A percentile compares a stretch with the other conserved stretches of the same genome.
Evolutionary conservation across 2,113 vertebrate species (phyloP).

Genomic region (Todiramphus chloris): DNA sequence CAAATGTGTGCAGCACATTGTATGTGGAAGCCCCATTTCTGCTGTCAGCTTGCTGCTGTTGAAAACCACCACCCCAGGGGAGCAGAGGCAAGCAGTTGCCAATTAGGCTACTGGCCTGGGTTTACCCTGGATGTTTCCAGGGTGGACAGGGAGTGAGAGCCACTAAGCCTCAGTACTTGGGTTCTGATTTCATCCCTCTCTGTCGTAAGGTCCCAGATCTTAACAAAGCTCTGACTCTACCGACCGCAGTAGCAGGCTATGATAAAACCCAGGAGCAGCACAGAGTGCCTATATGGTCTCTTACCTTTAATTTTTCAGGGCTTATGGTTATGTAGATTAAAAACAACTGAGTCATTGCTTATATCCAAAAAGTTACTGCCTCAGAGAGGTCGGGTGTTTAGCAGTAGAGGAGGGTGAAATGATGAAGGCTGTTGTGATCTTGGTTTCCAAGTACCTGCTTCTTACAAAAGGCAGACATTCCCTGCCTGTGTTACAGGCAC

Average conservation of each 20-base stretch:
- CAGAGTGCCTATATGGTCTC: not conserved
- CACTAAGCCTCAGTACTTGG: not conserved
- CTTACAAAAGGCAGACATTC: not conserved
- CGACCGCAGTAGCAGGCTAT: accelerated
- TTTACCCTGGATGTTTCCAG: accelerated
- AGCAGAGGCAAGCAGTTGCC: not conserved
- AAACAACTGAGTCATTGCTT: not conserved
- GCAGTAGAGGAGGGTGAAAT: not conserved
- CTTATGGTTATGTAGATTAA: not conserved
- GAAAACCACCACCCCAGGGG: not conserved
- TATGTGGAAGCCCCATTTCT: not conserved
- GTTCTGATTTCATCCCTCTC: not conserved
- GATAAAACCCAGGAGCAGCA: not conserved
- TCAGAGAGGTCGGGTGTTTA: accelerated
- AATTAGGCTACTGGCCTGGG: not conserved
- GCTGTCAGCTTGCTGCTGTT: not conserved
- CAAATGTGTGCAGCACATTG: accelerated
- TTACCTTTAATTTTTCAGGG: not conserved
- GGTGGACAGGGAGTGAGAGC: accelerated
- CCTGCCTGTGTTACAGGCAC: not conserved
- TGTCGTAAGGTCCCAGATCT: not conserved
- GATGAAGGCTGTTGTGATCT: not conserved
- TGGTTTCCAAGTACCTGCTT: not conserved
- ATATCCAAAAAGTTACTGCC: not conserved
- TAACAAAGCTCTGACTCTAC: not conserved